Evolutionary conservation across 2,888 invertebrate species (phyloP).

Genomic region (Andrena haemorrhoa): DNA sequence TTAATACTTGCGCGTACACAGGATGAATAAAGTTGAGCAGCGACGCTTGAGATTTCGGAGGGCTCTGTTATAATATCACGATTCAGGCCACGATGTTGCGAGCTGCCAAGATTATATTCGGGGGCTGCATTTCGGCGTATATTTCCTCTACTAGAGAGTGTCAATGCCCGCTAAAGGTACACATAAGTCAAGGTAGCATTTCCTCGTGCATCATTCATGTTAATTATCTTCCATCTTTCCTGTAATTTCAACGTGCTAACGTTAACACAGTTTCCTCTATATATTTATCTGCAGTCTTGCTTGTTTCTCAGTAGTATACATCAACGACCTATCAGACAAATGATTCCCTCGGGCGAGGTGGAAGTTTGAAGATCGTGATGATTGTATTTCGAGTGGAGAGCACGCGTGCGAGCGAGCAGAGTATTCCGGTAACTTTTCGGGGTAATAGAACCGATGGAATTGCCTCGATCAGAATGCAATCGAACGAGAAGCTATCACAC

Average conservation of each 20-base stretch:
- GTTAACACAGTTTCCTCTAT: background rate
- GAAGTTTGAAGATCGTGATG: background rate
- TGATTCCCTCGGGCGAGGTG: background rate
- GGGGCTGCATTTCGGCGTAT: slow-evolving; percentile 45
- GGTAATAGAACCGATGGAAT: slow-evolving; percentile 35
- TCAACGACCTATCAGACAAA: background rate
- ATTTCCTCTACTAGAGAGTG: background rate
- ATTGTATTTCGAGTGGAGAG: background rate
- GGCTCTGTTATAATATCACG: slow-evolving; percentile 33
- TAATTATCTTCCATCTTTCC: background rate
- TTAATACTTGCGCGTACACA: slow-evolving; percentile 34
- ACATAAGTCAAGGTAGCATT: slow-evolving; percentile 5
- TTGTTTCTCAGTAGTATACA: background rate
- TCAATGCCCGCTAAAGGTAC: background rate
- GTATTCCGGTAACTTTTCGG: slow-evolving; percentile 19
- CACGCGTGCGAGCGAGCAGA: background rate
- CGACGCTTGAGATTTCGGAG: slow-evolving; percentile 14
- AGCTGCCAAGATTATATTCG: slow-evolving; percentile 42
- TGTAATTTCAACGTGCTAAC: background rate
- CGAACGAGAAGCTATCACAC: slow-evolving; percentile 76
- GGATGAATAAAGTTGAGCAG: slow-evolving; percentile 42
- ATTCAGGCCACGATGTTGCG: slow-evolving; percentile 26
- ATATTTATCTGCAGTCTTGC: background rate
- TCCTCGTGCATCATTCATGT: background rate
- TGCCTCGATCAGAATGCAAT: slow-evolving; percentile 77